Percentiles rank a stretch among this genome's conserved stretches.
Evolutionary conservation across 2,888 invertebrate species (phyloP).

Genomic region (Bembecia ichneumoniformis): DNA sequence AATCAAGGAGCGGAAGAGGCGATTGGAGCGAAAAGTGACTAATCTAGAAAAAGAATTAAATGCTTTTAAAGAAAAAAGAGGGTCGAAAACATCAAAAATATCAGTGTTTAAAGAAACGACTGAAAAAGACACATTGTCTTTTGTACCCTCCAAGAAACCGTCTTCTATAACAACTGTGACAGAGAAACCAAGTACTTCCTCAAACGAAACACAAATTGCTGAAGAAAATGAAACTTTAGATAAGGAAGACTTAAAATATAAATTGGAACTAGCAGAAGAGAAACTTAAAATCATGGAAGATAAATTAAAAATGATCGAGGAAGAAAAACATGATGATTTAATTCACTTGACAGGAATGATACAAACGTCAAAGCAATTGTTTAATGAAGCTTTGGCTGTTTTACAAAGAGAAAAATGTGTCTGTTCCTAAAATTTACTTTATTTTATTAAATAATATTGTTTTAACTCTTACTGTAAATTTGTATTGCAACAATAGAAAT

Average conservation of each 20-base stretch:
- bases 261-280: conserved; percentile 76
- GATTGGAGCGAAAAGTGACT: conserved; percentile 38
- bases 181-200: conserved; percentile 39
- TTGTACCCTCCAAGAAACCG: conserved; percentile 29
- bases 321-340: conserved; percentile 75
- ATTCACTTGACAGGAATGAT: conserved; percentile 69
- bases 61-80: conserved; percentile 30
- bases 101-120: conserved; percentile 29
- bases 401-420: conserved; percentile 57
- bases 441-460: conserved; percentile 1
- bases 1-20: conserved; percentile 64
- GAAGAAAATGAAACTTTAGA: conserved; percentile 40
- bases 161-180: conserved; percentile 30
- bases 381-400: conserved; percentile 65
- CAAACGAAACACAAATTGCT: conserved; percentile 30
- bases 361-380: conserved; percentile 69
- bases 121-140: conserved; percentile 12
- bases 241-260: conserved; percentile 54
- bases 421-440: conserved; percentile 31
- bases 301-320: conserved; percentile 74
- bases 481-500: conserved; percentile 3
- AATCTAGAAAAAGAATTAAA: conserved; percentile 39
- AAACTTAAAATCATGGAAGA: conserved; percentile 76
- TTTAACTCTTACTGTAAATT: neutral
- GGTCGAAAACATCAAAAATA: conserved; percentile 39